Evolutionary conservation across 2,888 invertebrate species (phyloP), one percentile per base, ranked within the genome.

Genomic region (Sisyra nigra): DNA sequence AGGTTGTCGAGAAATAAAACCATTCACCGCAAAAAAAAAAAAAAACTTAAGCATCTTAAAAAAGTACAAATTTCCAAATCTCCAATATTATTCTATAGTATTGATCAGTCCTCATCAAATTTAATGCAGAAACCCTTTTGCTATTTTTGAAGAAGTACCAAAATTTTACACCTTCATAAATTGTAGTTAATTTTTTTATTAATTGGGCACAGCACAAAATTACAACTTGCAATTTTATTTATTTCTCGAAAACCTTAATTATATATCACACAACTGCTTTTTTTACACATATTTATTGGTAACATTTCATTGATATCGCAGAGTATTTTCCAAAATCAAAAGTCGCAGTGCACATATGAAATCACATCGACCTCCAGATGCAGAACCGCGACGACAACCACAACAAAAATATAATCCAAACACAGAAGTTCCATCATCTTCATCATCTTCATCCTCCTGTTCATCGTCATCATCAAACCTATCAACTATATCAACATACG

Each of bases 301-400:
- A 33, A 17, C 14, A 30, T 41, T 39, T 45, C 31, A 34, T 47
- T 49, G 66, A 64, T 65, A 65, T 73, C 72, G 54, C 80, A 94
- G 93, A 75, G 82, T 92, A 66, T 94, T 94, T 75, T 82, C 80
- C 71, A 94, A 94, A 76, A 89, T 94, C 61, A 93, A 94, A 74
- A 96, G 94, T 72, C 82, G 96, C 67, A 96, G 93, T 71, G 96
- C 96, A 51, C 97, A 97, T 70, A 96, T 97, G 96, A 97, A 97
- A 72, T 93, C 92, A 53, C 97, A 97, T 71, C 81, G 88, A 61
- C 84, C 87, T 56, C 81, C 83, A 62, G 88, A 89, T 69, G 75
- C 80, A 64, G 85, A 83, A 63, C 74, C 74, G 51, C 76, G 72
- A 67, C 69, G 75, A 67, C 31, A 31, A 18, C 69, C 73, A 58